These are phyloP conservation scores for Dendrocincla fuliginosa DNA, from an alignment of 2,797 vertebrate genomes.

Conservation along the genomic window DNA sequence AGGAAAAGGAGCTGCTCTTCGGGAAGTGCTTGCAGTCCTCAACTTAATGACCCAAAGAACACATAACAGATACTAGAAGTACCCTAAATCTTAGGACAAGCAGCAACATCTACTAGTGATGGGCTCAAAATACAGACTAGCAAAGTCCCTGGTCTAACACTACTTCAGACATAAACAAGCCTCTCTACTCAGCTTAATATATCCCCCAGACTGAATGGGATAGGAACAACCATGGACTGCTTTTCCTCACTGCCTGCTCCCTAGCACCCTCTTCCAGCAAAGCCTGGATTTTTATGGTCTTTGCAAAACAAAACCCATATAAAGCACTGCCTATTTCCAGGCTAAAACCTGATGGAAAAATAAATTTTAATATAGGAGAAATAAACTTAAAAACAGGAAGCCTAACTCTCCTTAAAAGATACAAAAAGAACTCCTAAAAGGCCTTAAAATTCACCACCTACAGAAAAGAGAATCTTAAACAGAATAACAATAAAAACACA, in stretches of 20 bases:
- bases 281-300: background rate
- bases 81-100: background rate
- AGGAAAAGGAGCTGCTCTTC: background rate
- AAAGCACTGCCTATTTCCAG: fast-evolving
- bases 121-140: background rate
- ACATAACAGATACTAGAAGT: background rate
- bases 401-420: background rate
- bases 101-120: background rate
- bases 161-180: background rate
- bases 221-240: fast-evolving
- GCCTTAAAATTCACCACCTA: fast-evolving
- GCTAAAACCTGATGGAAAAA: background rate
- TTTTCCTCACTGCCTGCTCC: background rate
- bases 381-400: background rate
- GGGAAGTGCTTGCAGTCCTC: background rate
- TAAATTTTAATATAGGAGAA: background rate
- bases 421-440: background rate
- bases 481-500: background rate
- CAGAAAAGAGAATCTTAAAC: fast-evolving
- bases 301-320: fast-evolving
- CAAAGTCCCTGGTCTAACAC: fast-evolving
- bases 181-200: fast-evolving
- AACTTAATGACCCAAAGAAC: no score
- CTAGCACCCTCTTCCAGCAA: background rate
- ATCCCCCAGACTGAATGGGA: fast-evolving